A percentile compares a stretch with the other conserved stretches of the same genome.
These are phyloP conservation scores for Prietella phreatophila DNA, from an alignment of 2,113 vertebrate genomes.

Conservation along the genomic window DNA sequence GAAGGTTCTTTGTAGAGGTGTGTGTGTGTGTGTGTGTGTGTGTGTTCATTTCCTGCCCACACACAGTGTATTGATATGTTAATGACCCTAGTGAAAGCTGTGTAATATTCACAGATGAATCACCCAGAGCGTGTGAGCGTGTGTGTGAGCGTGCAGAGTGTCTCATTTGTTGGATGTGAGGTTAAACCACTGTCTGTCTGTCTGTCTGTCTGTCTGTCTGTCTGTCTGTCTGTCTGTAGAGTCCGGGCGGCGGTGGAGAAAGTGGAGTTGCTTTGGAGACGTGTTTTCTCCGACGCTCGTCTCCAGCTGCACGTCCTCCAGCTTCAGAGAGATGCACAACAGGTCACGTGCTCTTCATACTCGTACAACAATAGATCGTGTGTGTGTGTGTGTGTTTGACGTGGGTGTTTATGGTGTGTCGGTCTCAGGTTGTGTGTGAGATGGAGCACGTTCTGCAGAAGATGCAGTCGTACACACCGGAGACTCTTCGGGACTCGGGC, in stretches of 20 bases:
- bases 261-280: constrained; percentile 73
- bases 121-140: neutral
- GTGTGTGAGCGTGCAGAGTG: neutral
- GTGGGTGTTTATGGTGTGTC: neutral
- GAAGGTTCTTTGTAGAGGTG: neutral
- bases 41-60: neutral
- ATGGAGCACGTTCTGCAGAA: constrained; percentile 66
- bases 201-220: neutral
- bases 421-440: constrained; percentile 52
- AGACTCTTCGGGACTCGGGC: constrained; percentile 57
- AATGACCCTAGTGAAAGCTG: neutral
- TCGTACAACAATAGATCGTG: no score
- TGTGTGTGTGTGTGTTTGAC: neutral
- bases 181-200: neutral
- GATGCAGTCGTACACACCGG: constrained; percentile 62
- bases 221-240: constrained; percentile 48
- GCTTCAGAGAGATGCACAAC: constrained; percentile 59
- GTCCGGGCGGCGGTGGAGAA: constrained; percentile 70
- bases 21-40: neutral
- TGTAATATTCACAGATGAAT: constrained; percentile 2
- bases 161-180: neutral
- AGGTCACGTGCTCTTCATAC: constrained; percentile 53
- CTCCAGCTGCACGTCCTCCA: constrained; percentile 65
- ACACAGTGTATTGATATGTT: neutral
- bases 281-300: constrained; percentile 62